Percentiles rank a stretch among this genome's conserved stretches.
Conservation (phyloP, 2,113 vertebrate genomes). For the Stigmatopora nigra region DNA sequence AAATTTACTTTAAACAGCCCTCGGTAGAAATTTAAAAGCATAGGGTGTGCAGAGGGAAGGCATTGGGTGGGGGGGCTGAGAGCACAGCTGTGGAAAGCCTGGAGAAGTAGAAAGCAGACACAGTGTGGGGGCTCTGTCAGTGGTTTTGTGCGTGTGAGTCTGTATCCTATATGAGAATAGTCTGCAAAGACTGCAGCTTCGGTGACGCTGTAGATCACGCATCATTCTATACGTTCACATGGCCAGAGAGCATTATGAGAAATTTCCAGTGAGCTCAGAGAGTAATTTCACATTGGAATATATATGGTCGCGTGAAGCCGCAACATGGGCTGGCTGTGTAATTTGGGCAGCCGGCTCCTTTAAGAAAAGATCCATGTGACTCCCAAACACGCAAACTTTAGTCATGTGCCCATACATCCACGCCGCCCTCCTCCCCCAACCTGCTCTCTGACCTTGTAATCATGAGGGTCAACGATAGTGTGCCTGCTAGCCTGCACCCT, state of each 20-base stretch:
- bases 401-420: constrained; percentile 20
- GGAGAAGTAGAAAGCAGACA: constrained; percentile 51
- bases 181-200: constrained; percentile 13
- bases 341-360: constrained; percentile 40
- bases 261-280: constrained; percentile 38
- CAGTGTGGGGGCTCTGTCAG: constrained; percentile 24
- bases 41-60: constrained; percentile 24
- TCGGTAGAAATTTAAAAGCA: constrained; percentile 58
- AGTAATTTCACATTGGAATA: constrained; percentile 16
- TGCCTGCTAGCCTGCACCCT: constrained; percentile 50
- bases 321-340: constrained; percentile 27
- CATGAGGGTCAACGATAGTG: constrained; percentile 60
- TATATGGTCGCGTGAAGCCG: constrained; percentile 5
- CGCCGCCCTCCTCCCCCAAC: constrained; percentile 16
- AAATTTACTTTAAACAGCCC: constrained; percentile 53
- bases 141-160: constrained; percentile 29
- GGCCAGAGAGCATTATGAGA: constrained; percentile 20
- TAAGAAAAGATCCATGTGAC: constrained; percentile 45
- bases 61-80: constrained; percentile 27
- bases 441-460: constrained; percentile 58
- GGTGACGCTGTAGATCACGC: neutral
- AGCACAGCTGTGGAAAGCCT: constrained; percentile 39
- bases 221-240: constrained; percentile 21
- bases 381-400: constrained; percentile 25
- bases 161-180: constrained; percentile 5